Conservation (phyloP, 2,888 invertebrate genomes). For the Rhorus exstirpatorius region DNA sequence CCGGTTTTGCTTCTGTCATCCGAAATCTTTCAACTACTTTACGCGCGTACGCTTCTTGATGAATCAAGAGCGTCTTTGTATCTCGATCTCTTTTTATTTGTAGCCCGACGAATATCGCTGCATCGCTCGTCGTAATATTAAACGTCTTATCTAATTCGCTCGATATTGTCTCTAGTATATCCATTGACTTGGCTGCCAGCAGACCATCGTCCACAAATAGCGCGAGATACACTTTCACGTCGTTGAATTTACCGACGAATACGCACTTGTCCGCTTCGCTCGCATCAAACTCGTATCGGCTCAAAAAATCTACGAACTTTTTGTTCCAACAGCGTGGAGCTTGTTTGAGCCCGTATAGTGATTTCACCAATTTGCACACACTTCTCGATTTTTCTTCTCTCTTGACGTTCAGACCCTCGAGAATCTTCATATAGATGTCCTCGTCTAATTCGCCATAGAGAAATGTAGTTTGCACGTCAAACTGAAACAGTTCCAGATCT, state of each 20-base stretch:
- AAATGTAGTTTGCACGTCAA: conserved; percentile 71
- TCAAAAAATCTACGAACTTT: too few relatives aligned
- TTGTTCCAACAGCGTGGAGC: too few relatives aligned
- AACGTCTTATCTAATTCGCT: background rate
- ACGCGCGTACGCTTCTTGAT: background rate
- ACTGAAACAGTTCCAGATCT: conserved; percentile 60
- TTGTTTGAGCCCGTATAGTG: too few relatives aligned
- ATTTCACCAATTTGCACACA: conserved; percentile 23
- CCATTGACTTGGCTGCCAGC: background rate
- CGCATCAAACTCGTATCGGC: background rate
- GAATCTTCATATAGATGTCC: conserved; percentile 66
- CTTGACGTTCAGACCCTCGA: conserved; percentile 50
- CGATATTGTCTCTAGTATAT: background rate
- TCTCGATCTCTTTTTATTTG: conserved; percentile 3
- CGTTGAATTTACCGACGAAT: background rate
- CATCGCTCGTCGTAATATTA: background rate
- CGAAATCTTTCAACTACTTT: background rate
- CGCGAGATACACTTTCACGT: background rate
- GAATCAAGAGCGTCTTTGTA: background rate
- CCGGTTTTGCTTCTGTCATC: background rate
- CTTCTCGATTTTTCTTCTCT: too few relatives aligned
- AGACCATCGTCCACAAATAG: conserved; percentile 22
- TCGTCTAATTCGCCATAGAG: too few relatives aligned
- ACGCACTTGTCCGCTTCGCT: conserved; percentile 20
- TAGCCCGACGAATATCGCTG: background rate